Evolutionary conservation across 92 coral and sea anemone genomes (phyloP), one percentile per base, ranked within the genome.

Genomic region (Hydrozoanthus gracilis): DNA sequence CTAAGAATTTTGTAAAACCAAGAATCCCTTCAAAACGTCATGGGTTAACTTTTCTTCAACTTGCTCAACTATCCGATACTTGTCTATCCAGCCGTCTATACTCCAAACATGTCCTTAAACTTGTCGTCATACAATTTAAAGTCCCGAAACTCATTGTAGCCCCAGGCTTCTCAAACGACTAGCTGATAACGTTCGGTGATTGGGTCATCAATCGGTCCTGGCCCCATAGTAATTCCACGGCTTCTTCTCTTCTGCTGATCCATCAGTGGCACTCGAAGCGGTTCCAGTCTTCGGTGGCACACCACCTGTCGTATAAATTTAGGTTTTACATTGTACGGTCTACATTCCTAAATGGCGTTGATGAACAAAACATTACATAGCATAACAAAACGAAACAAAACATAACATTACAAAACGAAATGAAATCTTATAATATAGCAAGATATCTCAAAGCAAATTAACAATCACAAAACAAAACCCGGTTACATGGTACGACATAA

Each of bases 111-210:
- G 16, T 88, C 71, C 85, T 91, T 91, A 52, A 94, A 93, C 65
- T 88, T 71, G n/a, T 95, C 92, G 44, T 88, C 82, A 49, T 91
- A 87, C 8, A 87, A 69, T 44, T 84, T 89, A 12, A 95, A 95
- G 10, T 39, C 83, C 61, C 73, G 87, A 66, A 95, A 95, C 68
- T 92, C 94, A 17, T 73, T 79, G 78, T 87, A 83, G 51, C 98
- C 95, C 98, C 98, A 95, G 87, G 95, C 95, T 77, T 95, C 98
- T 94, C 95, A 92, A 47, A 92, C 90, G 11, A 89, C 74, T 89
- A 95, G 84, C 76, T 95, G 98, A 71, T 92, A 92, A 7, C 98
- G 94, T 78, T 95, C 98, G 51, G 93, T 92, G 50, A 82, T 91
- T 8, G 88, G 91, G 82, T 95, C 98, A 47, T 84, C 91, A 17